These are phyloP conservation scores for Bufo gargarizans DNA, from an alignment of 2,113 vertebrate species.

Conservation along the genomic window DNA sequence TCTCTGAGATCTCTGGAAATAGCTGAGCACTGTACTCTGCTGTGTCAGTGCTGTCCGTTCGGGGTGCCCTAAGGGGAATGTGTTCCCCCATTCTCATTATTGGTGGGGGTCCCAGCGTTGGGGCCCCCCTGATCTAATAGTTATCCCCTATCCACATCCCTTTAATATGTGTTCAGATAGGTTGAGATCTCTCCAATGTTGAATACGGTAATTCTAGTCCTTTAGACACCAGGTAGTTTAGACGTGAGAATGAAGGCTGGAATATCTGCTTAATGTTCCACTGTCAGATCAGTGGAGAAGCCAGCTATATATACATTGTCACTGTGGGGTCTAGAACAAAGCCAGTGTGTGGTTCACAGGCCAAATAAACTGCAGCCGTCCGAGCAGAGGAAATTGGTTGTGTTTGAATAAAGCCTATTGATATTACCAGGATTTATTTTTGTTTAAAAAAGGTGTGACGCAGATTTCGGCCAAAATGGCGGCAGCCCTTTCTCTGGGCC, in stretches of 20 bases:
- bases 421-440: constrained; percentile 22
- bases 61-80: too few species aligned
- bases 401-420: constrained; percentile 17
- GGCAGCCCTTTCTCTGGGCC: neutral
- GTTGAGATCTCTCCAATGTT: neutral
- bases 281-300: neutral
- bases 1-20: too few species aligned
- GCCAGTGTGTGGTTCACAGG: constrained; percentile 5
- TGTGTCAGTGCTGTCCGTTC: too few species aligned
- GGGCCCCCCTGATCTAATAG: too few species aligned
- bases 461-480: constrained; percentile 8
- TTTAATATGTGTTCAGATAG: too few species aligned
- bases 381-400: constrained; percentile 1
- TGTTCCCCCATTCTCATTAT: too few species aligned
- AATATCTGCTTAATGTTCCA: neutral
- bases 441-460: constrained; percentile 37
- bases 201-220: neutral
- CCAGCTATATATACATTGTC: neutral
- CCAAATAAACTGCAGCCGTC: constrained; percentile 29
- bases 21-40: too few species aligned
- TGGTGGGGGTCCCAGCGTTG: too few species aligned
- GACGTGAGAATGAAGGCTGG: neutral
- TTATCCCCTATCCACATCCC: too few species aligned
- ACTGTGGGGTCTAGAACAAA: constrained; percentile 35
- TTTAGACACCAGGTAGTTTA: neutral